phyloP scores from a whole-genome alignment of 2,797 vertebrate genomes.

The Carcharodon carcharias region DNA sequence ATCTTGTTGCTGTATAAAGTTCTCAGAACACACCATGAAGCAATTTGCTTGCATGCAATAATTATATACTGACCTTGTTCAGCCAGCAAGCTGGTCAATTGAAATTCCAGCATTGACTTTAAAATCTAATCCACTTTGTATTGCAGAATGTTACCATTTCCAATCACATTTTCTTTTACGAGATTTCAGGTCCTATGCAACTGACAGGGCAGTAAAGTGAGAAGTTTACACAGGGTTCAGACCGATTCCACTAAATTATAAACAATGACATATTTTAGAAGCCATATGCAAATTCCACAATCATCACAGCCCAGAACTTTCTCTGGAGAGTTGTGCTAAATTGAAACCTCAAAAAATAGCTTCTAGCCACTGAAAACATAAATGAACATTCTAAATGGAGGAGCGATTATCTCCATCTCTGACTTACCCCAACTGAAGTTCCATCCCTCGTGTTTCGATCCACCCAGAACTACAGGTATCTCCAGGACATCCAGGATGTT shows the following conservation, averaged over 20 bases:
- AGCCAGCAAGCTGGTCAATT: not conserved
- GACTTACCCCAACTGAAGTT: too few relatives aligned
- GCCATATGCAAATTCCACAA: not conserved
- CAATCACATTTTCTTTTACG: not conserved
- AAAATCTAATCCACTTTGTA: not conserved
- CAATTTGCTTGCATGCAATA: not conserved
- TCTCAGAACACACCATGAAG: not conserved
- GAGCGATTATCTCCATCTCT: too few relatives aligned
- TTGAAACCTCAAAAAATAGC: not conserved
- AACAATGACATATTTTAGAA: not conserved
- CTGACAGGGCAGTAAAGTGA: not conserved
- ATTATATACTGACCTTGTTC: not conserved
- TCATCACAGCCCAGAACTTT: not conserved
- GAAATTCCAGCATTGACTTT: not conserved
- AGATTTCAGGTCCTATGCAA: not conserved
- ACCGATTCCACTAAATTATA: not conserved
- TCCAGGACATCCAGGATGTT: too few relatives aligned
- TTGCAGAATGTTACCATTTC: not conserved
- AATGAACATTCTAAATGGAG: not conserved
- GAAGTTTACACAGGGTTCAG: not conserved
- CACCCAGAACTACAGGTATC: too few relatives aligned
- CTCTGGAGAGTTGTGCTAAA: not conserved
- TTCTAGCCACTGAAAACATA: not conserved
- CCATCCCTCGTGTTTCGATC: too few relatives aligned
- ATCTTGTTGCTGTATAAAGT: not conserved